Conservation (phyloP, 35 echinoderm and acorn worm genomes). For the Apostichopus japonicus region DNA sequence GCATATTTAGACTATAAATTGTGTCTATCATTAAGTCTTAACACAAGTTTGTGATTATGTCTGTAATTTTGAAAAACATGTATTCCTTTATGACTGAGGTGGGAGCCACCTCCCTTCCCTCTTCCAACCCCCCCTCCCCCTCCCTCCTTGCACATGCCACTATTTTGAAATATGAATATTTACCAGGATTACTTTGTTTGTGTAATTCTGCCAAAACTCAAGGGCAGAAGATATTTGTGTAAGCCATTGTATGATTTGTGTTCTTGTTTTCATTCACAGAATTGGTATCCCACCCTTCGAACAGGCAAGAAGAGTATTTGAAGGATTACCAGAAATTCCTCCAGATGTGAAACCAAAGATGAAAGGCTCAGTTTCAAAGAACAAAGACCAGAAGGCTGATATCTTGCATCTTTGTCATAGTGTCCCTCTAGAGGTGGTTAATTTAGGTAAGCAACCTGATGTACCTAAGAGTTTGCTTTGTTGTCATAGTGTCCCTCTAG, state of each 20-base stretch:
- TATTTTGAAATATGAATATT: too few species aligned
- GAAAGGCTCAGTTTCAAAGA: slow-evolving; percentile 35
- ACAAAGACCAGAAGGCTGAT: slow-evolving; percentile 58
- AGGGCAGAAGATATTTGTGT: too few species aligned
- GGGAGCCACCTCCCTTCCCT: too few species aligned
- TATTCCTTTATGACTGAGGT: too few species aligned
- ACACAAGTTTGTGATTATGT: too few species aligned
- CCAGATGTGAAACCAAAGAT: slow-evolving; percentile 82
- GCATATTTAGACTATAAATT: too few species aligned
- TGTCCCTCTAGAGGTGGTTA: slow-evolving; percentile 84
- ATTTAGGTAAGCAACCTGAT: slow-evolving; percentile 61
- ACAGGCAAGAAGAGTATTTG: slow-evolving; percentile 70
- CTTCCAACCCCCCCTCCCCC: too few species aligned
- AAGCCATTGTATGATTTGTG: not conserved
- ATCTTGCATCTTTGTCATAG: slow-evolving; percentile 85
- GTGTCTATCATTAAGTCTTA: too few species aligned
- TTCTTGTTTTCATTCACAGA: slow-evolving; percentile 37
- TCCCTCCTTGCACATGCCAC: too few species aligned
- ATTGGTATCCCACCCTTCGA: slow-evolving; percentile 82
- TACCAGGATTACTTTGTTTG: too few species aligned
- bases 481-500: slow-evolving; percentile 63
- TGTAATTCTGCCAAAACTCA: too few species aligned
- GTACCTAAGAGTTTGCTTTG: not conserved
- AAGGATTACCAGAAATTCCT: slow-evolving; percentile 75
- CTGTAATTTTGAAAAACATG: too few species aligned